Base-by-base conservation (phyloP, 2,888 invertebrate genomes). In the Cataglyphis livida region DNA sequence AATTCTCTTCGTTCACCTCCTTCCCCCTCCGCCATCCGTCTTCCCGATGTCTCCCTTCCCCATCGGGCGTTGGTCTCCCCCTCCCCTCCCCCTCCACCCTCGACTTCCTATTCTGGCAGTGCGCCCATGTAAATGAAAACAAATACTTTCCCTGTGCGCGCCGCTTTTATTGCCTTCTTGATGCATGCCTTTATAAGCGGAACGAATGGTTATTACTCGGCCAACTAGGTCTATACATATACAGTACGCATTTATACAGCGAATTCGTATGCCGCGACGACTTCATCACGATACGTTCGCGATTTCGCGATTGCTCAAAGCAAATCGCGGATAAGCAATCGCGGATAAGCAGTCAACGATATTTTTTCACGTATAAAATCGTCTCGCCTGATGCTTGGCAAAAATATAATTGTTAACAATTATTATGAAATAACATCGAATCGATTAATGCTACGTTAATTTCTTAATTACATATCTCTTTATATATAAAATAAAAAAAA, bases 121-220 rank as follows among this genome's bases (percentile, higher is more conserved):
- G 89, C 85, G 93, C 93, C 92, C 92, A 93, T 93, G 92, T 91
- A 93, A 93, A 93, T 93, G 93, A 93, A 93, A 93, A 93, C 93
- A 93, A 93, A 93, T 93, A 93, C 91, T 92, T 91, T 89, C 87
- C 85, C 90, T 66, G 88, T 86, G 87, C 84, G 81, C 79, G 87
- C 89, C 83, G 85, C 85, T 85, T 90, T 93, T 93, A 93, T 93
- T 93, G 91, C 93, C 92, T 91, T 81, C 92, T 92, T 93, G 93
- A 93, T 93, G 91, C 90, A 93, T 92, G 92, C 91, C 89, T 92
- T 92, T 93, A 93, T 93, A 93, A 93, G 92, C 92, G 91, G 89
- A 93, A 93, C 92, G 93, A 93, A 93, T 93, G 91, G 93, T 92
- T 93, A 93, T 93, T 92, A 92, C 91, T 88, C 88, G 87, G 70